phyloP scores from a whole-genome alignment of 2,797 vertebrate species.

The Benthosema pterotum region DNA sequence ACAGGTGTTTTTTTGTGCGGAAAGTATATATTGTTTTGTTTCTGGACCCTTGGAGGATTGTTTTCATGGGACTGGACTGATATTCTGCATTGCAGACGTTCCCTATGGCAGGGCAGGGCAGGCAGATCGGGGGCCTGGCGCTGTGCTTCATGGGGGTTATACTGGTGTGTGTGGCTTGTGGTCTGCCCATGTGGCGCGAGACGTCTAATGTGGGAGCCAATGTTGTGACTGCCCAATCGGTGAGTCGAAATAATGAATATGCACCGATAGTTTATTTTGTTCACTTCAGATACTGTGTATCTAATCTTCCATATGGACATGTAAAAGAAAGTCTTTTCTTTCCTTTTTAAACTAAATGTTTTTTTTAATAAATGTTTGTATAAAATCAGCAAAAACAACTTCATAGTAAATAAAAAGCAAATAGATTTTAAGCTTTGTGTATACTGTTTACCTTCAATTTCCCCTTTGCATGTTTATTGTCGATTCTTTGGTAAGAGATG shows the following conservation, averaged over 20 bases:
- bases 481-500: too few relatives aligned
- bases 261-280: not conserved
- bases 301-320: too few relatives aligned
- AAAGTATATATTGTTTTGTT: not conserved
- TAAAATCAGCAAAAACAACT: too few relatives aligned
- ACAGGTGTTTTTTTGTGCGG: not conserved
- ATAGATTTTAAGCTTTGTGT: too few relatives aligned
- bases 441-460: too few relatives aligned
- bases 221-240: conserved; percentile 48
- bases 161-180: conserved; percentile 39
- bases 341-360: too few relatives aligned
- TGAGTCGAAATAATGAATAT: conserved; percentile 19
- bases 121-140: conserved; percentile 28
- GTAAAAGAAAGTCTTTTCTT: too few relatives aligned
- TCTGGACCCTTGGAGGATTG: not conserved
- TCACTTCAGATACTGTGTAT: not conserved
- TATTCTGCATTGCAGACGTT: not conserved
- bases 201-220: conserved; percentile 53
- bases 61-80: conserved; percentile 6
- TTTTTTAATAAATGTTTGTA: too few relatives aligned
- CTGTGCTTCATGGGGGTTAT: conserved; percentile 44
- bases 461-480: too few relatives aligned
- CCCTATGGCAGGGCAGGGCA: conserved; percentile 34
- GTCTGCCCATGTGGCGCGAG: conserved; percentile 54
- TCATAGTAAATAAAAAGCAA: too few relatives aligned